A percentile compares a stretch with the other conserved stretches of the same genome.
Evolutionary conservation across 2,113 vertebrate genomes (phyloP).

Genomic region (Macquaria australasica): DNA sequence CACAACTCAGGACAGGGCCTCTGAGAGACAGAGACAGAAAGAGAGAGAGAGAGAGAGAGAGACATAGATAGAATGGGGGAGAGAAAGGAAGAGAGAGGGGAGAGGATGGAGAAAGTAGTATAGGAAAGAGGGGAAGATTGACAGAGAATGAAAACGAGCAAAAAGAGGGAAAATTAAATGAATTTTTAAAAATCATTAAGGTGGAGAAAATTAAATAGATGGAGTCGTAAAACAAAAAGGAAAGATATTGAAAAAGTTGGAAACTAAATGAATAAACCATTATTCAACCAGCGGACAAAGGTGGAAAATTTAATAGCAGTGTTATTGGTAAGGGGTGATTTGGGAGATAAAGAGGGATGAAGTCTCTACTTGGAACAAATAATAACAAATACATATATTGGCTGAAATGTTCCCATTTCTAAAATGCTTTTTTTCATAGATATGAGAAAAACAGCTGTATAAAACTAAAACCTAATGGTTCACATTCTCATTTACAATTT

Average conservation of each 20-base stretch:
- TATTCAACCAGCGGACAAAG: not conserved
- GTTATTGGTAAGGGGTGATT: not conserved
- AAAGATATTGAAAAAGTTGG: not conserved
- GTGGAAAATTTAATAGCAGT: not conserved
- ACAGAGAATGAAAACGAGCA: not conserved
- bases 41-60: constrained; percentile 18
- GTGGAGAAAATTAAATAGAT: not conserved
- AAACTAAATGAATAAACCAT: not conserved
- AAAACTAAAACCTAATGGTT: not conserved
- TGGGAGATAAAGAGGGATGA: not conserved
- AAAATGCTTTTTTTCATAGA: not conserved
- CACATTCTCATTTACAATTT: not conserved
- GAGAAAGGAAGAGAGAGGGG: constrained; percentile 14
- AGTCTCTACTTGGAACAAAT: not conserved
- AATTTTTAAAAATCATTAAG: not conserved
- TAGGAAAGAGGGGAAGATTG: not conserved
- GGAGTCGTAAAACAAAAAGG: not conserved
- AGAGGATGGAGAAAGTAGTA: constrained; percentile 7
- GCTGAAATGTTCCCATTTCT: not conserved
- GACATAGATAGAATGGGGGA: not conserved
- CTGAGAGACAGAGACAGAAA: constrained; percentile 58
- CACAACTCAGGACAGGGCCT: constrained; percentile 76
- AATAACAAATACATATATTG: not conserved
- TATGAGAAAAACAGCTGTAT: not conserved
- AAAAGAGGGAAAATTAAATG: constrained; percentile 7